These are phyloP conservation scores for Phrynocephalus guinanensis DNA, from an alignment of 2,797 vertebrate genomes.

Conservation along the genomic window DNA sequence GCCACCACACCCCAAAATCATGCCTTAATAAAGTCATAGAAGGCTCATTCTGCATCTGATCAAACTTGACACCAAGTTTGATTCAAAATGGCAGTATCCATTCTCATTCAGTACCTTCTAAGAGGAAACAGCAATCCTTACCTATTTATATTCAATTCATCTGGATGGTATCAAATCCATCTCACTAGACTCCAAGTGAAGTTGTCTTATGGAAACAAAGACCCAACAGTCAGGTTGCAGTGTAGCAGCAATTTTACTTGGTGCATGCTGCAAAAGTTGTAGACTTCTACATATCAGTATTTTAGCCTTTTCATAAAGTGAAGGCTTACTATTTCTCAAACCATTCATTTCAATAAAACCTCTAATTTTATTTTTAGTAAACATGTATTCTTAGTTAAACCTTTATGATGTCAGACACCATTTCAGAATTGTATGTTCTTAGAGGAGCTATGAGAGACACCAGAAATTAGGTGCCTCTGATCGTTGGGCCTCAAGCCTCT, in stretches of 20 bases:
- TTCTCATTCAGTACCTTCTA: not conserved
- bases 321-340: not conserved
- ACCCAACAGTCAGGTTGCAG: not conserved
- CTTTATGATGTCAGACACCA: conserved; percentile 5
- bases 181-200: not conserved
- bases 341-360: not conserved
- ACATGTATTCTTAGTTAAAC: not conserved
- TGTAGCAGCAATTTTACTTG: not conserved
- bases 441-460: not conserved
- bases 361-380: not conserved
- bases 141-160: not conserved
- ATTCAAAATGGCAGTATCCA: not conserved
- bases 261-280: not conserved
- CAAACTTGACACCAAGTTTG: not conserved
- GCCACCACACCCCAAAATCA: not conserved
- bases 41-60: not conserved
- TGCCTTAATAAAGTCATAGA: not conserved
- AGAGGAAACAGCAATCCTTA: not conserved
- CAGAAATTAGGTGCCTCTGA: too few species aligned
- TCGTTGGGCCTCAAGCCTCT: too few species aligned
- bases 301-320: not conserved
- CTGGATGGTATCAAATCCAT: not conserved
- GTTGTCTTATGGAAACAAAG: not conserved
- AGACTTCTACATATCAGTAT: not conserved
- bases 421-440: conserved; percentile 11